Percentiles rank a stretch among this genome's conserved stretches.
phyloP scores from a whole-genome alignment of 2,797 vertebrate species.

The Aulostomus chinensis region DNA sequence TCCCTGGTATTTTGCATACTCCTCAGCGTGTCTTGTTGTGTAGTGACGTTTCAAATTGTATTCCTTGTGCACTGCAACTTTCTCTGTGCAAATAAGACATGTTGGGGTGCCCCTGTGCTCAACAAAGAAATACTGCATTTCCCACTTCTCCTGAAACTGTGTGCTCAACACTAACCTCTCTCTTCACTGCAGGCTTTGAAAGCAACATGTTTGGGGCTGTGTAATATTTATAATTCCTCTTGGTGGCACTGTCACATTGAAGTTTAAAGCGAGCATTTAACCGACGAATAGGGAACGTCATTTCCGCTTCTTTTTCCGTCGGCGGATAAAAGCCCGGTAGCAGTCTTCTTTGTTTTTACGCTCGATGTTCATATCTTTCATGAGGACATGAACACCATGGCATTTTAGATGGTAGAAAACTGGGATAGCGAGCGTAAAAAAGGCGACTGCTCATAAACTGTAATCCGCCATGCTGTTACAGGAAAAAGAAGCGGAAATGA shows the following conservation, averaged over 20 bases:
- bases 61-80: not conserved
- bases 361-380: no score
- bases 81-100: not conserved
- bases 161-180: not conserved
- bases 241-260: not conserved
- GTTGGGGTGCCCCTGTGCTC: not conserved
- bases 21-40: not conserved
- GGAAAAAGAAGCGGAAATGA: no score
- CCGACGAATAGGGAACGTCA: not conserved
- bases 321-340: no score
- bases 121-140: not conserved
- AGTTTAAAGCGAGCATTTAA: no score
- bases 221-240: no score
- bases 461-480: no score
- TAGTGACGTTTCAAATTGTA: not conserved
- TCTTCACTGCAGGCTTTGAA: not conserved
- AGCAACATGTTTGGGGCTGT: not conserved
- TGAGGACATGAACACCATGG: no score
- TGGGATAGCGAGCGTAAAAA: no score
- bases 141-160: not conserved
- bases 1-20: not conserved
- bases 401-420: no score
- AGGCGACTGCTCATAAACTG: no score
- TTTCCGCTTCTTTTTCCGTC: no score
- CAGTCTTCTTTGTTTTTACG: no score